phyloP scores from a whole-genome alignment of 2,797 vertebrate species.

The Anguilla anguilla region DNA sequence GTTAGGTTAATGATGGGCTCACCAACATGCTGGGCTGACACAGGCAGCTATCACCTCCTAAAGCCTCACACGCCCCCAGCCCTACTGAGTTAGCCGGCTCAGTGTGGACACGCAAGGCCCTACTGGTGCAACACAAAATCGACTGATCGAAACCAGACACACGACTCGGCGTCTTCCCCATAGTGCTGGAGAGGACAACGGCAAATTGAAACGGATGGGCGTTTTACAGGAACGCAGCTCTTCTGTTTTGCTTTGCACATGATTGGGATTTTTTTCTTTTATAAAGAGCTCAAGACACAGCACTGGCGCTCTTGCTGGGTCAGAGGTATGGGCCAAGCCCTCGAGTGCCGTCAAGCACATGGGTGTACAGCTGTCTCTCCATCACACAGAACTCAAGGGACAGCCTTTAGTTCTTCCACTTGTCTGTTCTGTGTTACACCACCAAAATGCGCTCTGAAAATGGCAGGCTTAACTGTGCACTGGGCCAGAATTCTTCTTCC shows the following conservation, averaged over 20 bases:
- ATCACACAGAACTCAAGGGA: not conserved
- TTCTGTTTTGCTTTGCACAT: conserved; percentile 29
- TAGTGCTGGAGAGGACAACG: conserved; percentile 31
- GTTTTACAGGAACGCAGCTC: conserved; percentile 40
- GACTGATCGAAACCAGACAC: conserved; percentile 43
- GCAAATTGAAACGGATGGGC: conserved; percentile 41
- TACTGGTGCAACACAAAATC: conserved; percentile 27
- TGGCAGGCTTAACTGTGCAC: not conserved
- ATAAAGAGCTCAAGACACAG: not conserved
- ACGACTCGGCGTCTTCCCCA: conserved; percentile 43
- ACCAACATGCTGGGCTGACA: conserved; percentile 32
- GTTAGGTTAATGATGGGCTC: conserved; percentile 32
- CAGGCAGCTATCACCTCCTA: conserved; percentile 8
- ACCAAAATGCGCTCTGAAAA: not conserved
- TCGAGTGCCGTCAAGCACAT: not conserved
- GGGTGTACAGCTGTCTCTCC: not conserved
- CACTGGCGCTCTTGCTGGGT: not conserved
- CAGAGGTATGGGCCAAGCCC: conserved; percentile 8
- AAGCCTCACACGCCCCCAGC: conserved; percentile 6
- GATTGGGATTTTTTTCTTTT: not conserved
- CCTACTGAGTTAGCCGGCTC: not conserved
- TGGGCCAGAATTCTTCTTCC: not conserved
- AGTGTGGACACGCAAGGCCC: not conserved
- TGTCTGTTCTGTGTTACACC: not conserved
- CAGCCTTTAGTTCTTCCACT: not conserved